Conservation (phyloP, 2,797 vertebrate genomes). For the Graptemys geographica region DNA sequence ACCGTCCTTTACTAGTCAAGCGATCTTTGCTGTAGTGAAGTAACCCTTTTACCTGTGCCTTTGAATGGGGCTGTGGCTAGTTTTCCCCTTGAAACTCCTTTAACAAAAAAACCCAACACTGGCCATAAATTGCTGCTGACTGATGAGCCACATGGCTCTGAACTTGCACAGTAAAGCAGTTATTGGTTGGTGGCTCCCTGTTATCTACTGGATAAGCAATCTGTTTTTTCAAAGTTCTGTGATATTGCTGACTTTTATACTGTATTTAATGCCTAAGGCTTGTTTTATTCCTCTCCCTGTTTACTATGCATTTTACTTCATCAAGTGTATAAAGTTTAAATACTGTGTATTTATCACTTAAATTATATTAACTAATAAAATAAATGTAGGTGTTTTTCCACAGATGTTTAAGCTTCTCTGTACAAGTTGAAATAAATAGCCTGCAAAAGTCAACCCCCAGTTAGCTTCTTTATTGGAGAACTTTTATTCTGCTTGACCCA, state of each 20-base stretch:
- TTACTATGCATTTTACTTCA: constrained; percentile 85
- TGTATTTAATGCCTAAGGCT: constrained; percentile 70
- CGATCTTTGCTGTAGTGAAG: constrained; percentile 44
- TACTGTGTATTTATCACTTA: constrained; percentile 86
- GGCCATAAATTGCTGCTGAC: constrained; percentile 43
- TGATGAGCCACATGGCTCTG: constrained; percentile 56
- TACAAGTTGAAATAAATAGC: constrained; percentile 82
- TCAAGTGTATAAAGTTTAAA: constrained; percentile 84
- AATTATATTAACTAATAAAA: constrained; percentile 74
- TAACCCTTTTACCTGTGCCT: constrained; percentile 74
- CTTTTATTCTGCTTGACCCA: constrained; percentile 1
- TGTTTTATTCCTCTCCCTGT: constrained; percentile 73
- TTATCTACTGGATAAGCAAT: constrained; percentile 44
- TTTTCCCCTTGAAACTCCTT: constrained; percentile 53
- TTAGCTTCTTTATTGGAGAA: constrained; percentile 11
- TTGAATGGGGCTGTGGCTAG: constrained; percentile 65
- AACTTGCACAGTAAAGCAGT: constrained; percentile 66
- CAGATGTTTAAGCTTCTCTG: constrained; percentile 78
- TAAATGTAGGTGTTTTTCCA: constrained; percentile 76
- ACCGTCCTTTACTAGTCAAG: constrained; percentile 44
- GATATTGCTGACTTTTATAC: constrained; percentile 76
- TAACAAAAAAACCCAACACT: constrained; percentile 36
- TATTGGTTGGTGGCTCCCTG: constrained; percentile 29
- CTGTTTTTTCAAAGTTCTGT: constrained; percentile 61
- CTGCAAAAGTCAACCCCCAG: constrained; percentile 57